These are phyloP conservation scores for Neofelis nebulosa DNA, from an alignment of 2,113 vertebrate genomes.

Conservation along the genomic window DNA sequence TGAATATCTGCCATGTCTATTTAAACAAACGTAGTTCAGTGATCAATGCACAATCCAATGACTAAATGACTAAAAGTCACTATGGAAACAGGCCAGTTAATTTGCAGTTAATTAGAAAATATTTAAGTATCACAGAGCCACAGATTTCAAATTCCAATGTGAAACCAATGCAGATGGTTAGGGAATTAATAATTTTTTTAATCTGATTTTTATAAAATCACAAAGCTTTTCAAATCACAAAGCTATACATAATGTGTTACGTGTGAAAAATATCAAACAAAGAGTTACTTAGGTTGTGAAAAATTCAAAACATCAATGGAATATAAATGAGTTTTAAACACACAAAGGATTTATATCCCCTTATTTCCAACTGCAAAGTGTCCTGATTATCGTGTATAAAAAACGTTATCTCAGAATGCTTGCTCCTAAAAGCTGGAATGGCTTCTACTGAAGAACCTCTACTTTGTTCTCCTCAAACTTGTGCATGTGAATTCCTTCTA, in stretches of 20 bases:
- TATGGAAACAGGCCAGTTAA: not conserved
- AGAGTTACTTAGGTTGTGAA: not conserved
- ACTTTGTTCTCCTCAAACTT: not conserved
- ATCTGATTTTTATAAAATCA: slow-evolving; percentile 11
- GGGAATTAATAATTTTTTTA: not conserved
- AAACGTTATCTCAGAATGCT: not conserved
- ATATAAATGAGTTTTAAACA: not conserved
- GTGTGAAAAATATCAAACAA: not conserved
- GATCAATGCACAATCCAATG: not conserved
- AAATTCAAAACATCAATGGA: not conserved
- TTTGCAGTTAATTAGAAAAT: slow-evolving; percentile 23
- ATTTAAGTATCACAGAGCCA: slow-evolving; percentile 35
- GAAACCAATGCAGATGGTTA: not conserved
- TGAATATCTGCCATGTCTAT: slow-evolving; percentile 16
- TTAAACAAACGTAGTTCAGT: not conserved
- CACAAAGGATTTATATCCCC: not conserved
- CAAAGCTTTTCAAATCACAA: slow-evolving; percentile 39
- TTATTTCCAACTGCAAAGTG: not conserved
- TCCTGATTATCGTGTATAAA: not conserved
- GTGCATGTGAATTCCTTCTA: not conserved
- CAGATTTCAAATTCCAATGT: slow-evolving; percentile 36
- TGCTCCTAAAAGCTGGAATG: not conserved
- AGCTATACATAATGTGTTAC: not conserved
- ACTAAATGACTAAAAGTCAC: not conserved
- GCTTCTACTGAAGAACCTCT: not conserved